A percentile compares a stretch with the other conserved stretches of the same genome.
Conservation (phyloP, 2,797 vertebrate genomes). For the Distichodus sexfasciatus region DNA sequence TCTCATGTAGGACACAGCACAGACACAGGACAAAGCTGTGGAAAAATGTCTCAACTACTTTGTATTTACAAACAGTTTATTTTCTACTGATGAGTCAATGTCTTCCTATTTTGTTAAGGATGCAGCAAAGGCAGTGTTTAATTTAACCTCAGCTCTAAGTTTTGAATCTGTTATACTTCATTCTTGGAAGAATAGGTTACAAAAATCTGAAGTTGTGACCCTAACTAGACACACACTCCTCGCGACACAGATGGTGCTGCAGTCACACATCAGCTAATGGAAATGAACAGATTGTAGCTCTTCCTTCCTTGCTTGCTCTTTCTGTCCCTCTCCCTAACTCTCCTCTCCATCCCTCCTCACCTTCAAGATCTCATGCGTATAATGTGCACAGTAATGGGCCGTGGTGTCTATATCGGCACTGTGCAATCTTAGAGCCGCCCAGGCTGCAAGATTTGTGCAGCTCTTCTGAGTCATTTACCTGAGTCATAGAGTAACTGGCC, state of each 20-base stretch:
- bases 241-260: constrained; percentile 40
- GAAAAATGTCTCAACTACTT: constrained; percentile 14
- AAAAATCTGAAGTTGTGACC: neutral
- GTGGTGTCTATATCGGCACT: constrained; percentile 19
- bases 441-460: constrained; percentile 15
- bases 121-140: neutral
- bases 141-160: too few species aligned
- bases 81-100: constrained; percentile 19
- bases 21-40: neutral
- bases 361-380: constrained; percentile 29
- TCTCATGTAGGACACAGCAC: neutral
- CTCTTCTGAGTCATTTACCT: constrained; percentile 18
- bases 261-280: constrained; percentile 30
- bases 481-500: neutral
- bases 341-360: constrained; percentile 11
- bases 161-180: too few species aligned
- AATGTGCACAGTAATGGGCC: constrained; percentile 20
- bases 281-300: neutral
- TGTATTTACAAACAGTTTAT: constrained; percentile 33
- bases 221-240: too few species aligned
- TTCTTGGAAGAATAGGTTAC: too few species aligned
- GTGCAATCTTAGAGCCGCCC: constrained; percentile 25
- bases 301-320: constrained; percentile 8
- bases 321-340: neutral
- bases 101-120: constrained; percentile 21